A percentile compares a stretch with the other conserved stretches of the same genome.
Evolutionary conservation across 2,113 vertebrate genomes (phyloP).

Genomic region (Patagioenas fasciata): DNA sequence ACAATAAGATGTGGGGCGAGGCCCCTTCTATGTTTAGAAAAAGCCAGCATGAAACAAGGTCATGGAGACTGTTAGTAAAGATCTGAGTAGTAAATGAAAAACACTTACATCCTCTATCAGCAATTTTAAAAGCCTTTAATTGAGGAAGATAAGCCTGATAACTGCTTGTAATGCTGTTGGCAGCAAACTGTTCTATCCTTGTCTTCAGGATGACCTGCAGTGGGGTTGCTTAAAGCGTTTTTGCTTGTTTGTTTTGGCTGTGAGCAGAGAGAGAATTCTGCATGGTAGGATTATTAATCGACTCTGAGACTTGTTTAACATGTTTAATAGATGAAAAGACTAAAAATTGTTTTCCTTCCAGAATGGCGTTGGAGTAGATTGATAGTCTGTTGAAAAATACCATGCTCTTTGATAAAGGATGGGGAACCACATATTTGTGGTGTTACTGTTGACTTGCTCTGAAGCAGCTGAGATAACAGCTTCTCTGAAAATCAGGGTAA

Average conservation of each 20-base stretch:
- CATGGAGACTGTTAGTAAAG: not conserved
- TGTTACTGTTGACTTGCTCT: not conserved
- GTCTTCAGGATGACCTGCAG: conserved; percentile 24
- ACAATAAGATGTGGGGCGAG: not conserved
- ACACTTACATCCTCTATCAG: not conserved
- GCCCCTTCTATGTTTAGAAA: not conserved
- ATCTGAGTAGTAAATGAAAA: not conserved
- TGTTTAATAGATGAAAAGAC: conserved; percentile 3
- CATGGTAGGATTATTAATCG: conserved; percentile 31
- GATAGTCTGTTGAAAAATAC: not conserved
- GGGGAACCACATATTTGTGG: not conserved
- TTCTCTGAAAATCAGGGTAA: not conserved
- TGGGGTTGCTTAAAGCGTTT: not conserved
- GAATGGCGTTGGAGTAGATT: not conserved
- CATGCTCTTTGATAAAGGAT: not conserved
- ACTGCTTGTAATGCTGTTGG: conserved; percentile 31
- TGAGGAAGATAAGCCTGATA: conserved; percentile 18
- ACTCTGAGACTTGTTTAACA: conserved; percentile 7
- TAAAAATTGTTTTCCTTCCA: not conserved
- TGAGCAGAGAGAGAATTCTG: not conserved
- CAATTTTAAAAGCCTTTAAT: conserved; percentile 26
- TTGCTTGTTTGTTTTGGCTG: conserved; percentile 51
- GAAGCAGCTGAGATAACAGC: not conserved
- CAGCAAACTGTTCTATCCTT: not conserved
- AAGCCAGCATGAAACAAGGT: not conserved